These are phyloP conservation scores for Bombus waltoni DNA, from an alignment of 1,140 invertebrate species.

Conservation along the genomic window DNA sequence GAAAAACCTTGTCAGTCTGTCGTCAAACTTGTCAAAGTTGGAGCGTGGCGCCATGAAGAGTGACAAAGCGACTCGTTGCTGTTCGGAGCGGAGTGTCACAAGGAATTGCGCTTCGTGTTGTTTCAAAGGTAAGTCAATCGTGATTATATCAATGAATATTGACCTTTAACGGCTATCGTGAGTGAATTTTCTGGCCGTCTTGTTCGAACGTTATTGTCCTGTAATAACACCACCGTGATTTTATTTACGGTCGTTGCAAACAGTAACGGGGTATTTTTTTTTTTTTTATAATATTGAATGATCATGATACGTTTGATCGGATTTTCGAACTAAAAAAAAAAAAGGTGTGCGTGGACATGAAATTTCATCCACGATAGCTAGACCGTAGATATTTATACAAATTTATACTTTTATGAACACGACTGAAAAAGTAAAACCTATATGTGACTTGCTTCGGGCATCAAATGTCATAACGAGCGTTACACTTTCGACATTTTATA, in stretches of 20 bases:
- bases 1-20: not conserved
- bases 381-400: too few relatives aligned
- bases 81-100: not conserved
- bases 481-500: too few relatives aligned
- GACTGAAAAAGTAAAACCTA: too few relatives aligned
- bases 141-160: not conserved
- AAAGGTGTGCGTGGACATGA: not conserved
- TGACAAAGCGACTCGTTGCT: not conserved
- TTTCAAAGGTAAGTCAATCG: not conserved
- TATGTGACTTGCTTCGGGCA: too few relatives aligned
- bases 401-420: too few relatives aligned
- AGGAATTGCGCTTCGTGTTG: not conserved
- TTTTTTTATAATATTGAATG: too few relatives aligned
- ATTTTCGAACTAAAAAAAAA: too few relatives aligned
- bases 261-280: too few relatives aligned
- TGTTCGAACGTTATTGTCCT: not conserved
- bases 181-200: too few relatives aligned
- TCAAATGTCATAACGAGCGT: too few relatives aligned
- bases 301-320: too few relatives aligned
- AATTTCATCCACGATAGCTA: not conserved
- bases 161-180: too few relatives aligned
- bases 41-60: not conserved
- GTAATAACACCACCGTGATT: not conserved
- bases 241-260: not conserved
- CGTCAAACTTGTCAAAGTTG: not conserved